Conservation (phyloP, 2,113 vertebrate genomes). For the Boleophthalmus pectinirostris region DNA sequence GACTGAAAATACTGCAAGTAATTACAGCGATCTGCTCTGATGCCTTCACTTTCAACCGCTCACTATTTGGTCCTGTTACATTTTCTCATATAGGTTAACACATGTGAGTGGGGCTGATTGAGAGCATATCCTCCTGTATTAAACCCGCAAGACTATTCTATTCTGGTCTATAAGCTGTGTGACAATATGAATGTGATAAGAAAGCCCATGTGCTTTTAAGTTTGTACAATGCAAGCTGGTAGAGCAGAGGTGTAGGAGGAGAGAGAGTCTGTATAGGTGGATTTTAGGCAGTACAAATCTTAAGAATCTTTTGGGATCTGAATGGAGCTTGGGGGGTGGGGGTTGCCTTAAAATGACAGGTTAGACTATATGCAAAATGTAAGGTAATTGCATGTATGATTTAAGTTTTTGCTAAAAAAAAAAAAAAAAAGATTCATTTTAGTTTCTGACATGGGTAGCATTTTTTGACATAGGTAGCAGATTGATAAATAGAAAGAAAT, state of each 20-base stretch:
- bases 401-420: too few relatives aligned
- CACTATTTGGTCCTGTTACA: constrained; percentile 20
- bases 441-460: too few relatives aligned
- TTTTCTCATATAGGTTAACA: constrained; percentile 38
- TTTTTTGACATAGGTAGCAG: too few relatives aligned
- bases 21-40: constrained; percentile 18
- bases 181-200: constrained; percentile 51
- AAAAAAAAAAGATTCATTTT: too few relatives aligned
- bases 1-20: constrained; percentile 21
- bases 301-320: constrained; percentile 21
- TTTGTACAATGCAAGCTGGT: constrained; percentile 17
- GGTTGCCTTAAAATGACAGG: constrained; percentile 4
- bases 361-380: too few relatives aligned
- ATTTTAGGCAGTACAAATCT: constrained; percentile 20
- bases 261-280: constrained; percentile 9
- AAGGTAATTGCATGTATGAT: too few relatives aligned
- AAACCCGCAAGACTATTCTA: constrained; percentile 15
- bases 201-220: constrained; percentile 16
- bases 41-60: constrained; percentile 24
- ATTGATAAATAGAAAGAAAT: too few relatives aligned
- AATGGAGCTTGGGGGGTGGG: constrained; percentile 30
- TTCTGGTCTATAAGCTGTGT: constrained; percentile 43
- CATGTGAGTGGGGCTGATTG: constrained; percentile 33
- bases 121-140: constrained; percentile 26
- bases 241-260: not conserved